Evolutionary conservation across 2,888 invertebrate genomes (phyloP).

Genomic region (Drosophila limbata): DNA sequence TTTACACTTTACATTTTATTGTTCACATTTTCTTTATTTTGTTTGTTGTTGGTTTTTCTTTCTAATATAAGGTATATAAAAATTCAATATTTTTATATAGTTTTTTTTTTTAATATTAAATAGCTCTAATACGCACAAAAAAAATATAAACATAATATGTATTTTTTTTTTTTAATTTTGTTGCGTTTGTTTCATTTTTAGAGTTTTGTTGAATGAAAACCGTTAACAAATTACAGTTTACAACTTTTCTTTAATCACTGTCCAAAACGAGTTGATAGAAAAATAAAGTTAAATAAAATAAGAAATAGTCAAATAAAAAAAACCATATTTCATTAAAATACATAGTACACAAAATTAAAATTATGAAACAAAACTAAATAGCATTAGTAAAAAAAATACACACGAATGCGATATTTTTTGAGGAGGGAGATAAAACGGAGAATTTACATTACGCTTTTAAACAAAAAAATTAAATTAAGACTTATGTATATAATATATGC

Average conservation of each 20-base stretch:
- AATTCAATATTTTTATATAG: constrained; percentile 55
- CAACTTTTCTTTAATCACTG: constrained; percentile 44
- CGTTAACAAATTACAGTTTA: constrained; percentile 54
- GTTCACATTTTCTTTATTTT: constrained; percentile 60
- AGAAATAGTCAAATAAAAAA: constrained; percentile 36
- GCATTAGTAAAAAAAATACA: constrained; percentile 34
- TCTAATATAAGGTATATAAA: constrained; percentile 52
- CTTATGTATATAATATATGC: constrained; percentile 58
- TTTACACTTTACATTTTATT: constrained; percentile 47
- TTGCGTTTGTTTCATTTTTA: constrained; percentile 20
- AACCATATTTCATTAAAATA: constrained; percentile 30
- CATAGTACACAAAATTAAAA: constrained; percentile 58
- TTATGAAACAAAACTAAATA: constrained; percentile 63
- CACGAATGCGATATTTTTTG: constrained; percentile 36
- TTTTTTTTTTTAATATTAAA: constrained; percentile 63
- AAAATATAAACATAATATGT: constrained; percentile 49
- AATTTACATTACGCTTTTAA: constrained; percentile 58
- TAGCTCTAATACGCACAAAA: constrained; percentile 67
- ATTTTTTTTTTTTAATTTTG: constrained; percentile 9
- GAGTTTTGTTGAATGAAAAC: constrained; percentile 43
- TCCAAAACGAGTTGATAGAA: constrained; percentile 40
- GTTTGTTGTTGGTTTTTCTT: constrained; percentile 44
- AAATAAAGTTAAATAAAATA: constrained; percentile 15
- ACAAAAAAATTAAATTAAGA: constrained; percentile 65
- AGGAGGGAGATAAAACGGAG: constrained; percentile 46